Conservation (phyloP, 2,113 vertebrate species). For the Bothrops jararaca region DNA sequence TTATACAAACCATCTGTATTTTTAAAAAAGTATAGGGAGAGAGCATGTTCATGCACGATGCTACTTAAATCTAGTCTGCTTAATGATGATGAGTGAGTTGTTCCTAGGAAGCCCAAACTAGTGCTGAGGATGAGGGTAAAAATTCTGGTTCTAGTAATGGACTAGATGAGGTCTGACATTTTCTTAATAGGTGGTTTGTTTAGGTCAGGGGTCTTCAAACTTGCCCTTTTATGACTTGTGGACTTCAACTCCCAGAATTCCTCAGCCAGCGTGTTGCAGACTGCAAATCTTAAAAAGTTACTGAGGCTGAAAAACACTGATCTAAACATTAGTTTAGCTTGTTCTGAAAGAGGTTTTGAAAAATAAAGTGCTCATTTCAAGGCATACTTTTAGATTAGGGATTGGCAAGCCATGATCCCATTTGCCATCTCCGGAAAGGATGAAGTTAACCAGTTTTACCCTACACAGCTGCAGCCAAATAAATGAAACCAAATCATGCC, state of each 20-base stretch:
- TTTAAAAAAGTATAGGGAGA: not conserved
- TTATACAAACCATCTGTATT: not conserved
- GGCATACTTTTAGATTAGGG: not conserved
- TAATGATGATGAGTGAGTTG: not conserved
- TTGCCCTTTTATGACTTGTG: too few species aligned
- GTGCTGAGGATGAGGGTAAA: not conserved
- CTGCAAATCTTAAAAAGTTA: not conserved
- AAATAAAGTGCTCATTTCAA: not conserved
- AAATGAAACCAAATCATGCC: not conserved
- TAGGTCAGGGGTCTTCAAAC: not conserved
- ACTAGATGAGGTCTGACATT: not conserved
- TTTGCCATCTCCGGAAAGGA: not conserved
- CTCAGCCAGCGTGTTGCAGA: not conserved
- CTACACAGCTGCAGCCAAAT: not conserved
- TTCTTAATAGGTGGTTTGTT: not conserved
- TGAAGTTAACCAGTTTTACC: not conserved
- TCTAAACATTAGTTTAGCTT: not conserved
- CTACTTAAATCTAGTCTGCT: not conserved
- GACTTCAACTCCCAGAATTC: too few species aligned
- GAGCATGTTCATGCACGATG: not conserved
- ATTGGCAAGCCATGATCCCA: not conserved
- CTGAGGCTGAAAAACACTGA: not conserved
- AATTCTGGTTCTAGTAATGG: not conserved
- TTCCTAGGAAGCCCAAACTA: not conserved
- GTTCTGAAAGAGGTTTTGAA: not conserved